Percentiles rank a stretch among this genome's conserved stretches.
These are phyloP conservation scores for Saccostrea cuccullata DNA, from an alignment of 1,140 invertebrate species.

Conservation along the genomic window DNA sequence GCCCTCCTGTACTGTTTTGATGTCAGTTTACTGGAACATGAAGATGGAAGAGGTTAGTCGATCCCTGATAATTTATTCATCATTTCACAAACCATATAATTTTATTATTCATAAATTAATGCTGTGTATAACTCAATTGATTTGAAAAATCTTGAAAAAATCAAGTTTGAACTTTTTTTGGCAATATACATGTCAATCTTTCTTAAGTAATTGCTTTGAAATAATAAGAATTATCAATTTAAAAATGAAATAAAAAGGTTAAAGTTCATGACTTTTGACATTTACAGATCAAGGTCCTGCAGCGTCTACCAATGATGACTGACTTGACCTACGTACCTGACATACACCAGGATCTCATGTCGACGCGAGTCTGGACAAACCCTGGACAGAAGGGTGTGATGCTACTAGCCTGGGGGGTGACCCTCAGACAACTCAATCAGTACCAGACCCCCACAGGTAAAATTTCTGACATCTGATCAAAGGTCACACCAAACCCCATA, in stretches of 20 bases:
- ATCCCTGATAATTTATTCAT: not conserved
- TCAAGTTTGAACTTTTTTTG: no score
- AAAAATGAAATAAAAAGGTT: no score
- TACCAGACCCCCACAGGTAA: slow-evolving; percentile 70
- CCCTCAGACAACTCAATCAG: slow-evolving; percentile 86
- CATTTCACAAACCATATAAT: no score
- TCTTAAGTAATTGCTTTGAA: no score
- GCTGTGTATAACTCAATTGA: no score
- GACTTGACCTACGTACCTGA: slow-evolving; percentile 84
- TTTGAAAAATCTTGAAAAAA: no score
- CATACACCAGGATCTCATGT: slow-evolving; percentile 81
- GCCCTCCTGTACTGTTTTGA: slow-evolving; percentile 91
- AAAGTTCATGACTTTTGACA: no score
- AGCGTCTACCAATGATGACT: slow-evolving; percentile 85
- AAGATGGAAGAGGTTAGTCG: slow-evolving; percentile 76
- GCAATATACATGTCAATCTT: no score
- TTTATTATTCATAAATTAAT: no score
- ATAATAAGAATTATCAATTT: no score
- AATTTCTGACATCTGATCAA: not conserved
- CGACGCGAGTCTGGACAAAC: slow-evolving; percentile 82
- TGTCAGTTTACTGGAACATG: slow-evolving; percentile 85
- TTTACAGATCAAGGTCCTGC: slow-evolving; percentile 11
- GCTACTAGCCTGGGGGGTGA: slow-evolving; percentile 89
- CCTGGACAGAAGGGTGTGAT: slow-evolving; percentile 86
- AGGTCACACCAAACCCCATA: no score